Conservation (phyloP, 1,140 invertebrate genomes). For the Dreissena polymorpha region DNA sequence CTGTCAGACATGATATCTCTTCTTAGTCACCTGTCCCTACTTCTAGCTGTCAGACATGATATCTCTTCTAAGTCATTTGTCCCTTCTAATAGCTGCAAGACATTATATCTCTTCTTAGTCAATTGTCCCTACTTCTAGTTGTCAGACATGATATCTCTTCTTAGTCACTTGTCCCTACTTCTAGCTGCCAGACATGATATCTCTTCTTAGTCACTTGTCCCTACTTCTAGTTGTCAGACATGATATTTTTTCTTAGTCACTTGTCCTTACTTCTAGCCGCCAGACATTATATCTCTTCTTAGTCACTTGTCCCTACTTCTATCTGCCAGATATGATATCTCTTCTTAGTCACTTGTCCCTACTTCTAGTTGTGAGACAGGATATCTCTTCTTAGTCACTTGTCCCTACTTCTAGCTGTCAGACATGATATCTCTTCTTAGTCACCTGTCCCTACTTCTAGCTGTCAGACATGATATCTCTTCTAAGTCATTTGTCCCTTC, state of each 20-base stretch:
- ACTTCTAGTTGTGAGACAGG: constrained; percentile 67
- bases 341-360: neutral
- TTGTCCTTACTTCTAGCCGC: constrained; percentile 58
- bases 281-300: too few species aligned
- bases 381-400: too few species aligned
- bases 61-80: too few species aligned
- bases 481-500: neutral
- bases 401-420: constrained; percentile 67
- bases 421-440: too few species aligned
- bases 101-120: too few species aligned
- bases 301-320: neutral
- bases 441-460: constrained; percentile 36
- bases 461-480: too few species aligned
- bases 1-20: too few species aligned
- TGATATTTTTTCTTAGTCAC: too few species aligned
- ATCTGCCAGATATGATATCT: too few species aligned
- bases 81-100: constrained; percentile 72
- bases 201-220: neutral
- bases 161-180: neutral
- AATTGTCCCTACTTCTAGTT: constrained; percentile 57
- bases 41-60: constrained; percentile 77
- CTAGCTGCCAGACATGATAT: constrained; percentile 79
- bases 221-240: constrained; percentile 74
- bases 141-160: too few species aligned
- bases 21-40: neutral